Percentiles rank a stretch among this genome's conserved stretches.
phyloP scores from a whole-genome alignment of 2,797 vertebrate species.

The Enteromius radiatus region DNA sequence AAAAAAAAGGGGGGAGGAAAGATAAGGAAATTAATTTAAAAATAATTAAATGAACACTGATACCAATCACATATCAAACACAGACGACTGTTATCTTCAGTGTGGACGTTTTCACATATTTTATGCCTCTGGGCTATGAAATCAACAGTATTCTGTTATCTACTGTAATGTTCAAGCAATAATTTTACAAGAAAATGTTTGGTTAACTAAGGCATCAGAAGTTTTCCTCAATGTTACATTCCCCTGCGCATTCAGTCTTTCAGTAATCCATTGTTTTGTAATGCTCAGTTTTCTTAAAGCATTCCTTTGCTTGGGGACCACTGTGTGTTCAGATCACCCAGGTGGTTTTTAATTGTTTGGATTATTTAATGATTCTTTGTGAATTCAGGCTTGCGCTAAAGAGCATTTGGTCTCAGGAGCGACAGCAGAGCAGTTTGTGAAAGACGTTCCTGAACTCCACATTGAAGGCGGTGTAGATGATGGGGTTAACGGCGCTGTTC shows the following conservation, averaged over 20 bases:
- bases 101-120: constrained; percentile 63
- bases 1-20: neutral
- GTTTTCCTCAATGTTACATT: constrained; percentile 31
- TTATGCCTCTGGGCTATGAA: constrained; percentile 70
- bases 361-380: neutral
- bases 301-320: neutral
- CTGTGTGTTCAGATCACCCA: neutral
- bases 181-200: constrained; percentile 53
- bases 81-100: constrained; percentile 40
- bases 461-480: constrained; percentile 81
- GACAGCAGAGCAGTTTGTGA: constrained; percentile 77
- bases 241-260: constrained; percentile 10
- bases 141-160: constrained; percentile 53
- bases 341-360: neutral
- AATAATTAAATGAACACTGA: constrained; percentile 28
- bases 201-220: constrained; percentile 60
- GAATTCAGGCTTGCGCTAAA: neutral
- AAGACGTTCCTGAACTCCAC: constrained; percentile 79
- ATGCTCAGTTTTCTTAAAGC: neutral
- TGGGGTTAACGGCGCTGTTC: constrained; percentile 80
- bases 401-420: constrained; percentile 52
- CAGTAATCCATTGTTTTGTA: neutral
- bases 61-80: constrained; percentile 56
- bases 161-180: constrained; percentile 53
- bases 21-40: neutral